Percentiles rank a stretch among this genome's conserved stretches.
Evolutionary conservation across 2,888 invertebrate genomes (phyloP).

Genomic region (Steromphala cineraria): DNA sequence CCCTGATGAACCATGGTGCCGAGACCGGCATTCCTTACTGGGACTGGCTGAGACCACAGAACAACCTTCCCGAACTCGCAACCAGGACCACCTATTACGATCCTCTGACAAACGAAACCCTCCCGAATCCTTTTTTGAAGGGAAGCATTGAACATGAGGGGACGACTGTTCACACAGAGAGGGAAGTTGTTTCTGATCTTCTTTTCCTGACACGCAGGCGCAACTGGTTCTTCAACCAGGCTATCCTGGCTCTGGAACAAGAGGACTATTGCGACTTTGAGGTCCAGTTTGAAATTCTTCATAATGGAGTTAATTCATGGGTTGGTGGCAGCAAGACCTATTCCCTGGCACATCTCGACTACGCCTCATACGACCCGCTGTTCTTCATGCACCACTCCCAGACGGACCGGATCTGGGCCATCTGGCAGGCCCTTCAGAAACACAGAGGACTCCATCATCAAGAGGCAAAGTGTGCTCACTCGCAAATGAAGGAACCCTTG

Average conservation of each 20-base stretch:
- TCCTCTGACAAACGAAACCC: slow-evolving; percentile 14
- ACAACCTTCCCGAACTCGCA: slow-evolving; percentile 29
- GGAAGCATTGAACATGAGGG: slow-evolving; percentile 36
- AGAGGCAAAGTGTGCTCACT: slow-evolving; percentile 42
- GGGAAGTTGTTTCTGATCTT: not conserved
- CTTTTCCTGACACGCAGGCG: slow-evolving; percentile 19
- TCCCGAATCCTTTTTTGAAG: slow-evolving; percentile 39
- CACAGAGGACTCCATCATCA: slow-evolving; percentile 36
- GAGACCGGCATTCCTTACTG: slow-evolving; percentile 44
- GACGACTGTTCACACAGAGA: not conserved
- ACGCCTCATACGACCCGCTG: too few relatives aligned
- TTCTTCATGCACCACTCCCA: too few relatives aligned
- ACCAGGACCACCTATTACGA: slow-evolving; percentile 29
- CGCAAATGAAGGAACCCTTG: slow-evolving; percentile 40
- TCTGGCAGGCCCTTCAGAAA: too few relatives aligned
- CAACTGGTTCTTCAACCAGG: too few relatives aligned
- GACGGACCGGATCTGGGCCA: too few relatives aligned
- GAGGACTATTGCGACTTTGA: too few relatives aligned
- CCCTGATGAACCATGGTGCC: slow-evolving; percentile 40
- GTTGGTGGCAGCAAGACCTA: too few relatives aligned
- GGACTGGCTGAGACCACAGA: slow-evolving; percentile 39
- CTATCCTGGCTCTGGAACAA: too few relatives aligned
- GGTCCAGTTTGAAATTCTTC: too few relatives aligned
- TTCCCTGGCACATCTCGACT: too few relatives aligned
- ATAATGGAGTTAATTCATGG: too few relatives aligned